Evolutionary conservation across 1,140 invertebrate genomes (phyloP), one percentile per base, ranked within the genome.

Genomic region (Ceratosolen fusciceps): DNA sequence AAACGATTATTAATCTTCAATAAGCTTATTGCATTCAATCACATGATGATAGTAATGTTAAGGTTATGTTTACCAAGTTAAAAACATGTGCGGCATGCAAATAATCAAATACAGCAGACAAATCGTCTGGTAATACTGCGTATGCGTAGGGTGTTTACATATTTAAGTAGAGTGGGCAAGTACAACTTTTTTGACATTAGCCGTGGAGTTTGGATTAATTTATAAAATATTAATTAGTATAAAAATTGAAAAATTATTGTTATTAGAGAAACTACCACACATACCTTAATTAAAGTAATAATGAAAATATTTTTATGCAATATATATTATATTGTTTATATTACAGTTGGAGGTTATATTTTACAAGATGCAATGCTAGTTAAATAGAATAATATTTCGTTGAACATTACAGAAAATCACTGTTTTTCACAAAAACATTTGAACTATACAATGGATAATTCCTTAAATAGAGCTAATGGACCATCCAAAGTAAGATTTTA

Each of bases 401-500:
- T 62, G 4, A 8, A 12, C 31, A 29, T 60, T 8, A 60, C 7
- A 34, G 3, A n/a, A 65, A 37, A 65, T 19, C 1, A 65, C 16
- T 37, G 7, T 34, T 37, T 65, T 62, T 19, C 16, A 65, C 37
- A 29, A 12, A 19, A 37, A 19, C 16, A 54, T 31, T 31, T 52
- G 29, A 52, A 29, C 26, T 54, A 24, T 29, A 34, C 39, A 68
- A 78, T 71, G 76, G 52, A 78, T 31, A 70, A 77, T 31, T 70
- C 75, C 14, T 7, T 78, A n/a, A 58, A 34, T 60, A 21, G 47
- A 5, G 19, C n/a, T 26, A 74, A 43, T 73, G 77, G 70, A 65
- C 77, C 70, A 21, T 65, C 77, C 7, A 79, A 79, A 56, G 77
- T 79, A 79, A 21, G 70, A 19, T 43, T 60, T 70, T 70, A 8